A percentile compares a stretch with the other conserved stretches of the same genome.
Evolutionary conservation across 1,140 invertebrate genomes (phyloP).

Genomic region (Onthophagus taurus): DNA sequence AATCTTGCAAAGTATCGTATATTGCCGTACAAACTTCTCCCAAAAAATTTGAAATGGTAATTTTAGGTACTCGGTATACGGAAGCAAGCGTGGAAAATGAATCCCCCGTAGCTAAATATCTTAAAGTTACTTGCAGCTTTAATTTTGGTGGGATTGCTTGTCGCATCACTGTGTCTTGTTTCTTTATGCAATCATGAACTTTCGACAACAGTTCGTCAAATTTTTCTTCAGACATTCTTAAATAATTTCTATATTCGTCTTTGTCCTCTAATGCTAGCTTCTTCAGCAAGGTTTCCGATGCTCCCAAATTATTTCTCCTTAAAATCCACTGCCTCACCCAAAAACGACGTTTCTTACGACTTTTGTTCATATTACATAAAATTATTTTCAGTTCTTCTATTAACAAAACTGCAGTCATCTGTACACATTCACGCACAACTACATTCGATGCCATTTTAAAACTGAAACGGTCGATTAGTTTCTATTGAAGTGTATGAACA

Average conservation of each 20-base stretch:
- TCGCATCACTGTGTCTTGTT: conserved; percentile 27
- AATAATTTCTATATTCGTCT: conserved; percentile 21
- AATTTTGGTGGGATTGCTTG: conserved; percentile 10
- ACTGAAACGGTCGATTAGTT: conserved; percentile 13
- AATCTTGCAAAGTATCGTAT: conserved; percentile 20
- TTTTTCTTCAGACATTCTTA: conserved; percentile 24
- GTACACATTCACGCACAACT: conserved; percentile 18
- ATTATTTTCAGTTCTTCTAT: conserved; percentile 21
- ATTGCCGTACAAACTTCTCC: conserved; percentile 18
- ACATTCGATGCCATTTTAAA: conserved; percentile 20
- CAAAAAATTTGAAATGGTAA: conserved; percentile 22
- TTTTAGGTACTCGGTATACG: conserved; percentile 20
- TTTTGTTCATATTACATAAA: conserved; percentile 20
- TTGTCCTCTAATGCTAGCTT: conserved; percentile 24
- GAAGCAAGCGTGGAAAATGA: conserved; percentile 12
- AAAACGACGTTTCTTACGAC: conserved; percentile 22
- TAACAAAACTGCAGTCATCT: conserved; percentile 18
- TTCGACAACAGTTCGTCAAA: conserved; percentile 21
- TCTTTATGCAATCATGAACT: conserved; percentile 22
- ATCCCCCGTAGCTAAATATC: conserved; percentile 10
- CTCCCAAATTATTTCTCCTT: conserved; percentile 20
- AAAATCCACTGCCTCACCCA: conserved; percentile 23
- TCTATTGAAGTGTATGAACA: conserved; percentile 15
- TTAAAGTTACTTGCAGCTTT: conserved; percentile 13
- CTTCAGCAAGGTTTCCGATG: conserved; percentile 20